Evolutionary conservation across 2,113 vertebrate species (phyloP), one percentile per base, ranked within the genome.

Genomic region (Phylloscopus trochilus): DNA sequence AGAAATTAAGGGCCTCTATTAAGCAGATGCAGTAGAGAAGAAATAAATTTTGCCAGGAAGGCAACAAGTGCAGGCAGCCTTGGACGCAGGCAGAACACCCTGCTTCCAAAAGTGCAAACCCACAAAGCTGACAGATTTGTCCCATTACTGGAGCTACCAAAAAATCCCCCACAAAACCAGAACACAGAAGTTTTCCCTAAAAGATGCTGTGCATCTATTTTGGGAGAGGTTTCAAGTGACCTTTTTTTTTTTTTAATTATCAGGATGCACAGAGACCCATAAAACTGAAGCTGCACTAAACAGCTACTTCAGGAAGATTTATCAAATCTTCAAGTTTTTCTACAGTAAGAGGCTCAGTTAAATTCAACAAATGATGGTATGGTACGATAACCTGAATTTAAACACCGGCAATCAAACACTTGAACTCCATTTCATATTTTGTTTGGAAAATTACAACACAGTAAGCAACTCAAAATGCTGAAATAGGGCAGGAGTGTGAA

Each of bases 61-160:
- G 62, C 53, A 85, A 72, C 46, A 60, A 89, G 49, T 17, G 20
- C 8, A 15, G 43, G 21, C 9, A 49, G n/a, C 59, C n/a, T 80
- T 1, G 5, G 52, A 51, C 0, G 0, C 24, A 67, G 0, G 0
- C 0, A 0, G 15, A 8, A 21, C 30, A 19, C 44, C 53, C n/a
- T 3, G 5, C 55, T 33, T 67, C 15, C 18, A 15, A 28, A 83
- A 87, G n/a, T 1, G 1, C 31, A 64, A n/a, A 83, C 33, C 4
- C 10, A 72, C 1, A 10, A 51, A 35, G 43, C 33, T 3, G 4
- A 52, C 8, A 69, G 67, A 66, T 58, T 6, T 49, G 59, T 19
- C 60, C 83, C 68, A 46, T 83, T 63, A 43, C 6, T 22, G n/a
- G 31, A 74, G 90, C 13, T 19, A 62, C 39, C 33, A 31, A 62